Percentiles rank a stretch among this genome's conserved stretches.
Conservation (phyloP, 2,888 invertebrate species). For the Clusia tigrina region DNA sequence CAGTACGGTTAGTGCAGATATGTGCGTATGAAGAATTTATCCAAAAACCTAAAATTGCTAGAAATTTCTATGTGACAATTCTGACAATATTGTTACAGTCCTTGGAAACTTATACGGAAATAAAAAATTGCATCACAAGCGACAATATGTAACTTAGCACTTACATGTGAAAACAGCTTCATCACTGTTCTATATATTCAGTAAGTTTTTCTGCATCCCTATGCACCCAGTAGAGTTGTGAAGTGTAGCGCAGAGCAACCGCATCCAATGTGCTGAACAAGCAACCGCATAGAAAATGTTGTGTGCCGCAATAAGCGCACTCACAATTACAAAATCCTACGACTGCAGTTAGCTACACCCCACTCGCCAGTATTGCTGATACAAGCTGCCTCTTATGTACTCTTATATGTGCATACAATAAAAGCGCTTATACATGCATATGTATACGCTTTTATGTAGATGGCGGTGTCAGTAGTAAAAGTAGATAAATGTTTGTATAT, state of each 20-base stretch:
- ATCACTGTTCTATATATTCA: too few species aligned
- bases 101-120: too few species aligned
- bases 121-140: too few species aligned
- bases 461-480: neutral
- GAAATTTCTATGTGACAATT: too few species aligned
- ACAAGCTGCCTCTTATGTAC: slow-evolving; percentile 9
- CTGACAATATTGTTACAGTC: too few species aligned
- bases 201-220: too few species aligned
- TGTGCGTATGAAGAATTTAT: too few species aligned
- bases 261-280: neutral
- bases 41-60: too few species aligned
- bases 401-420: slow-evolving; percentile 8
- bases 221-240: slow-evolving; percentile 10
- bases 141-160: too few species aligned
- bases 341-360: neutral
- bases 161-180: too few species aligned
- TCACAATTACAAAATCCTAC: neutral
- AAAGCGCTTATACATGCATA: slow-evolving; percentile 7
- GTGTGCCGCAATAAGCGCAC: neutral
- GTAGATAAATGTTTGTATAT: neutral
- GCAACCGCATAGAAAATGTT: neutral
- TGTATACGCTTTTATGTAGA: neutral
- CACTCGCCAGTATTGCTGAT: neutral
- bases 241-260: neutral
- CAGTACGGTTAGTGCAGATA: too few species aligned